phyloP scores from a whole-genome alignment of 2,888 invertebrate species.

The Brassicogethes aeneus region DNA sequence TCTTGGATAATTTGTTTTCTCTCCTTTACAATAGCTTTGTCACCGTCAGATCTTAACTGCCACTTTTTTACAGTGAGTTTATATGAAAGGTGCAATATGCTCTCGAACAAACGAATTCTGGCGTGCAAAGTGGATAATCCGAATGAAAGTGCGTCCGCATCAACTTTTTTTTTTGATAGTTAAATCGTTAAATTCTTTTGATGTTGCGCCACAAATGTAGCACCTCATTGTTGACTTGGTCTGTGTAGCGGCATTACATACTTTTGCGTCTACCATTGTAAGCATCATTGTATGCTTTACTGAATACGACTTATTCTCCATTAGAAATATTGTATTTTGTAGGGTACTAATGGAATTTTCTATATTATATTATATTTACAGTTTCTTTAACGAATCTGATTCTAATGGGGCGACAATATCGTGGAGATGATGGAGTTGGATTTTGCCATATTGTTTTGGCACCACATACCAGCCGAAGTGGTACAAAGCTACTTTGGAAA shows the following conservation, averaged over 20 bases:
- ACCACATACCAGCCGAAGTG: slow-evolving; percentile 4
- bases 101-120: slow-evolving; percentile 13
- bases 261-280: slow-evolving; percentile 25
- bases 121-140: slow-evolving; percentile 15
- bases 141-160: slow-evolving; percentile 4
- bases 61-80: slow-evolving; percentile 6
- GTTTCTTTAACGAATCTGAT: neutral
- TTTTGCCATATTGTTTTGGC: slow-evolving; percentile 19
- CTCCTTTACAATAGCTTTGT: slow-evolving; percentile 5
- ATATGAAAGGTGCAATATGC: slow-evolving; percentile 5
- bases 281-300: slow-evolving; percentile 19
- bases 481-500: slow-evolving; percentile 18
- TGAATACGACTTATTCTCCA: neutral
- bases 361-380: slow-evolving; percentile 6
- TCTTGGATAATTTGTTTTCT: slow-evolving; percentile 8
- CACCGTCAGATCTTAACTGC: slow-evolving; percentile 1
- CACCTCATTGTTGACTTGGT: slow-evolving; percentile 22
- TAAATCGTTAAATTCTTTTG: slow-evolving; percentile 14
- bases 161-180: slow-evolving; percentile 1
- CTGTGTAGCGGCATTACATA: slow-evolving; percentile 22
- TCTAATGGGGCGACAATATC: slow-evolving; percentile 14
- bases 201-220: slow-evolving; percentile 20
- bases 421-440: slow-evolving; percentile 17
- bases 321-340: neutral
- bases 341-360: slow-evolving; percentile 2